Base-by-base conservation (phyloP, 2,797 vertebrate genomes). In the Meda fulgida region DNA sequence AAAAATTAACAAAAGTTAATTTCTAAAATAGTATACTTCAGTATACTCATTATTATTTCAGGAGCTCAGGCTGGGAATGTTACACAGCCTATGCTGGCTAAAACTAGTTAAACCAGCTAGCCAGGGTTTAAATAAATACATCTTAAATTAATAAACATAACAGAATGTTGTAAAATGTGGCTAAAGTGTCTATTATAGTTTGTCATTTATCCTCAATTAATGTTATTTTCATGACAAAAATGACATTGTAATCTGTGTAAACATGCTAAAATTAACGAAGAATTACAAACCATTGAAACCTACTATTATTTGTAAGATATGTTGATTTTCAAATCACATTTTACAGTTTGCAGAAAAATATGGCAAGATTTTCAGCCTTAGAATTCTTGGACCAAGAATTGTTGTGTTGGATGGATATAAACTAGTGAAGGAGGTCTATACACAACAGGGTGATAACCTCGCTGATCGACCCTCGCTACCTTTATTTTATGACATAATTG, bases 291-390 rank as follows among this genome's bases (percentile, higher is more conserved):
- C 1, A 58, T 7, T 23, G 21, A 23, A 55, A 23, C 21, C 19
- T 53, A 8, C 21, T n/a, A 55, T 23, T n/a, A 58, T 58, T n/a
- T 58, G 21, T 58, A 23, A 4, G 8, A 55, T 55, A 55, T 55
- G 23, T 34, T 70, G 36, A 13, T 40, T 43, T 38, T 14, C 1
- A 26, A 77, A 26, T 36, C 1, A 14, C 5, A n/a, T 77, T 9
- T 87, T 38, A 81, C 88, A 93, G 93, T 91, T 92, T 89, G 89
- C 93, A 90, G 80, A 90, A 83, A 91, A 92, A 86, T 93, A 93
- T 80, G 93, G 91, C 34, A 91, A 91, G 4, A n/a, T 93, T 82
- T 94, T 90, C 88, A 94, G 89, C 80, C 63, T 94, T 19, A 84
- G 77, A 71, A 46, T 93, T 55, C 89, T 94, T 78, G 93, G 92